Conservation (phyloP, 2,797 vertebrate genomes). For the Onychomys arenicola region DNA sequence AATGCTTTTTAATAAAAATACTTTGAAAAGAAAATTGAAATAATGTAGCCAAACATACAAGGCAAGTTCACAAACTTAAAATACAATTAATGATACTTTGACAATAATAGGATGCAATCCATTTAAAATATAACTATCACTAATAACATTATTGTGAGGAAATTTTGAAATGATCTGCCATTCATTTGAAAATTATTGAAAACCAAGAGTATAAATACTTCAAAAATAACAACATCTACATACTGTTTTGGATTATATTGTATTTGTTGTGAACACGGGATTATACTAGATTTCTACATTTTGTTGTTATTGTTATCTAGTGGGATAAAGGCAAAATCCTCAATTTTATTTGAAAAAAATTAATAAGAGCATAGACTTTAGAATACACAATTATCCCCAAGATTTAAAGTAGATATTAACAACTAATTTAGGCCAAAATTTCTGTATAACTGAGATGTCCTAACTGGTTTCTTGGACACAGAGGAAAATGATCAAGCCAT, state of each 20-base stretch:
- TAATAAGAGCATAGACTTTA: conserved; percentile 25
- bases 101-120: neutral
- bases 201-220: neutral
- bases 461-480: neutral
- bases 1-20: neutral
- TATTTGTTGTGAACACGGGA: neutral
- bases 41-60: neutral
- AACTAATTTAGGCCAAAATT: conserved; percentile 24
- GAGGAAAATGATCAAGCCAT: neutral
- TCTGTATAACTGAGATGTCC: neutral
- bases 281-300: conserved; percentile 1
- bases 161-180: neutral
- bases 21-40: neutral
- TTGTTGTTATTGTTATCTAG: neutral
- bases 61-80: neutral
- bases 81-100: neutral
- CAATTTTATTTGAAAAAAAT: neutral
- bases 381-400: neutral
- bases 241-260: conserved; percentile 1
- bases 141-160: conserved; percentile 22
- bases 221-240: neutral
- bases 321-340: neutral
- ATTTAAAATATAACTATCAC: neutral
- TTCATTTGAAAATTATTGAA: conserved; percentile 3
- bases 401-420: conserved; percentile 16